Conservation (phyloP, 2,113 vertebrate genomes). For the Notarius quadriscutis region DNA sequence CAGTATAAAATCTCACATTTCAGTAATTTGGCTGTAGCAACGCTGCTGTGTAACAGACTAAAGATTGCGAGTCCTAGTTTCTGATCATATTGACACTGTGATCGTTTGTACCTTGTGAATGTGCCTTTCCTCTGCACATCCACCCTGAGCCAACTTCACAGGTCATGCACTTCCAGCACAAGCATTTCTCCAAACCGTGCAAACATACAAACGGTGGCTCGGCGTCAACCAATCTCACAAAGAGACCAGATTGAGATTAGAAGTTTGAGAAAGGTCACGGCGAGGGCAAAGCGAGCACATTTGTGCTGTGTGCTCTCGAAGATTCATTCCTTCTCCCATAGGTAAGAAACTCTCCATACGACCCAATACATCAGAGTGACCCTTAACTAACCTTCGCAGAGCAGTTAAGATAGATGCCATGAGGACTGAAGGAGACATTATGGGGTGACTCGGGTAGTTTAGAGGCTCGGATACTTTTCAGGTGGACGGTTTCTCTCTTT, state of each 20-base stretch:
- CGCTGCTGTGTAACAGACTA: constrained; percentile 1
- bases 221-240: constrained; percentile 60
- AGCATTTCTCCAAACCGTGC: constrained; percentile 67
- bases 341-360: constrained; percentile 24
- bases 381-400: constrained; percentile 30
- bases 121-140: constrained; percentile 34
- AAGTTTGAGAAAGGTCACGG: constrained; percentile 63
- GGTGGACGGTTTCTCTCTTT: constrained; percentile 24
- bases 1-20: neutral
- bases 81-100: neutral
- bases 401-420: constrained; percentile 30
- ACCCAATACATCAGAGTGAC: constrained; percentile 45
- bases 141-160: constrained; percentile 54
- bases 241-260: constrained; percentile 60
- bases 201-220: constrained; percentile 61
- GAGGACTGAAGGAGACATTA: constrained; percentile 20
- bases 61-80: neutral
- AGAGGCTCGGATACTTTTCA: constrained; percentile 29
- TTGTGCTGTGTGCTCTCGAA: constrained; percentile 50
- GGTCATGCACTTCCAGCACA: constrained; percentile 66
- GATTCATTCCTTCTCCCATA: constrained; percentile 40
- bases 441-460: constrained; percentile 26
- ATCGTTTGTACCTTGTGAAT: neutral
- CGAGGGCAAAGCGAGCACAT: constrained; percentile 55
- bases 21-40: neutral